phyloP scores from a whole-genome alignment of 2,797 vertebrate species.

The Takifugu ocellatus region DNA sequence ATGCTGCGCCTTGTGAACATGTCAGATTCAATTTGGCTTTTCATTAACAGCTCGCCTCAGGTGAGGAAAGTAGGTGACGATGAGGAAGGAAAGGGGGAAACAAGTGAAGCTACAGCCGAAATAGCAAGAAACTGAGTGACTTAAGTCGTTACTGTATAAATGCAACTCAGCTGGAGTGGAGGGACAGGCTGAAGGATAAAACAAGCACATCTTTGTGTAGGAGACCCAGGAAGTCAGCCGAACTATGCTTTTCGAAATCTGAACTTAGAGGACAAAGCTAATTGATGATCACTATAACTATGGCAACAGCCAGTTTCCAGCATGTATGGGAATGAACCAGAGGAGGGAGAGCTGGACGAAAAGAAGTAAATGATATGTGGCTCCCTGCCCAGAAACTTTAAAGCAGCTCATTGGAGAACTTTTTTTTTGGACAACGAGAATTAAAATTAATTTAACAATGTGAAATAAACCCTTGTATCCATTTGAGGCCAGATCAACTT shows the following conservation, averaged over 20 bases:
- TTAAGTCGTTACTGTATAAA: conserved; percentile 19
- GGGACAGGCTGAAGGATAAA: conserved; percentile 22
- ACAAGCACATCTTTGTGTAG: conserved; percentile 30
- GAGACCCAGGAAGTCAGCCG: no score
- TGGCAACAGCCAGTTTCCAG: not conserved
- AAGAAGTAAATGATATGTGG: no score
- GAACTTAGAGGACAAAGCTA: no score
- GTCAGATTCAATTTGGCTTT: conserved; percentile 46
- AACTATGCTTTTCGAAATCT: no score
- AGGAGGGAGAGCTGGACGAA: no score
- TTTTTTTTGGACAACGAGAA: no score
- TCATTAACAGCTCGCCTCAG: conserved; percentile 35
- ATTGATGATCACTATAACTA: no score
- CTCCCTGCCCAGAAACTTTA: no score
- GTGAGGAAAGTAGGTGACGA: conserved; percentile 11
- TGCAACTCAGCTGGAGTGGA: conserved; percentile 3
- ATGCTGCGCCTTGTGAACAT: conserved; percentile 30
- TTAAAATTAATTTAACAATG: no score
- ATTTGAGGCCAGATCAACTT: no score
- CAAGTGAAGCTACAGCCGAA: conserved; percentile 13
- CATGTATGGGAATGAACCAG: not conserved
- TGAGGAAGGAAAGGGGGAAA: conserved; percentile 7
- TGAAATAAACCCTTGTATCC: no score
- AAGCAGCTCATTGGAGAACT: no score
- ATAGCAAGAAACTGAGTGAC: conserved; percentile 30